phyloP scores from a whole-genome alignment of 30 jellyfish, hydroid and myxozoan species.

The Haliclystus octoradiatus region DNA sequence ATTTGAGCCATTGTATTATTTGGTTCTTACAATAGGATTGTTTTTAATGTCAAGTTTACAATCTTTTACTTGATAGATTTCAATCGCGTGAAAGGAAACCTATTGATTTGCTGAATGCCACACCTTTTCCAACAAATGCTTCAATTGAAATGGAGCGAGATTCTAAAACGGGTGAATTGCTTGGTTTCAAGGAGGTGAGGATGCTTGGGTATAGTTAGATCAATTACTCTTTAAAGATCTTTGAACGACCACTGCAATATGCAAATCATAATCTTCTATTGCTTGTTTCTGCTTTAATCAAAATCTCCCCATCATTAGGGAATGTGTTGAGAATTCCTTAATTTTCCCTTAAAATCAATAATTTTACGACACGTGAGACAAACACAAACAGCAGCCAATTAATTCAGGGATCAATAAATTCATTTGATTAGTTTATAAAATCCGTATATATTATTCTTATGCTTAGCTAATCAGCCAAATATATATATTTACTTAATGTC shows the following conservation, averaged over 20 bases:
- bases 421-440: too few species aligned
- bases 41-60: not conserved
- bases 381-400: not conserved
- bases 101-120: slow-evolving; percentile 34
- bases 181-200: slow-evolving; percentile 43
- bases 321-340: too few species aligned
- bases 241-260: not conserved
- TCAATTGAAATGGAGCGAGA: slow-evolving; percentile 48
- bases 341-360: too few species aligned
- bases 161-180: slow-evolving; percentile 61
- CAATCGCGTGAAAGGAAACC: slow-evolving; percentile 75
- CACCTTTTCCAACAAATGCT: slow-evolving; percentile 19
- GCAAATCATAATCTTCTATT: not conserved
- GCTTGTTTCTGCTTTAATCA: not conserved
- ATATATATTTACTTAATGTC: too few species aligned
- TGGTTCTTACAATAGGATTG: too few species aligned
- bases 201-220: not conserved
- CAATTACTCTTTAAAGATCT: not conserved
- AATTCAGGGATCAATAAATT: too few species aligned
- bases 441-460: too few species aligned
- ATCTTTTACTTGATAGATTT: slow-evolving; percentile 14
- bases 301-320: too few species aligned
- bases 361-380: not conserved
- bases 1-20: too few species aligned
- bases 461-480: too few species aligned